Evolutionary conservation across 2,888 invertebrate genomes (phyloP).

Genomic region (Trachelus iudaicus): DNA sequence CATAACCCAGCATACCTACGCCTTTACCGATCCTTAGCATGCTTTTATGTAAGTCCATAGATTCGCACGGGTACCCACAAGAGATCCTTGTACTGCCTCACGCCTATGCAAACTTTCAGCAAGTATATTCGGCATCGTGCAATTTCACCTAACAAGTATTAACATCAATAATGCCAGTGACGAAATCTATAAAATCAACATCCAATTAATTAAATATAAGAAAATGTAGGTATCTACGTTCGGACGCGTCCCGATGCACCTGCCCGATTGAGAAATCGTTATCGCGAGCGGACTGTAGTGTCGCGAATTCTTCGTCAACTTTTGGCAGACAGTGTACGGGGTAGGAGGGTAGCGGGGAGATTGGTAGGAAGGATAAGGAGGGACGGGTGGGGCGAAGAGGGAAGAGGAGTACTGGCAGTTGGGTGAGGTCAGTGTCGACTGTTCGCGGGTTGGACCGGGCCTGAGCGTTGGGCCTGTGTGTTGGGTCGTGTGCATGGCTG

Average conservation of each 20-base stretch:
- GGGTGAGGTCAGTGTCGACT: slow-evolving; percentile 65
- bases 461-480: slow-evolving; percentile 38
- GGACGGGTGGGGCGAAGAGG: slow-evolving; percentile 9
- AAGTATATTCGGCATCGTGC: no score
- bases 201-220: no score
- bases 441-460: slow-evolving; percentile 63
- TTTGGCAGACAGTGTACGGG: slow-evolving; percentile 61
- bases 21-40: slow-evolving; percentile 27
- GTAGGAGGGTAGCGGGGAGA: slow-evolving; percentile 20
- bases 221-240: no score
- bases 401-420: slow-evolving; percentile 48
- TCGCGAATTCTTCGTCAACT: slow-evolving; percentile 56
- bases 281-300: slow-evolving; percentile 41
- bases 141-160: no score
- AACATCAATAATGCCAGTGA: rapidly evolving
- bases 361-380: slow-evolving; percentile 8
- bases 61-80: no score
- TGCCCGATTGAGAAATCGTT: slow-evolving; percentile 3
- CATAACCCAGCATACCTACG: slow-evolving; percentile 51
- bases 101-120: no score
- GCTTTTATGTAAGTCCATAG: no score
- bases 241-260: no score
- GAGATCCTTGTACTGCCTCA: no score
- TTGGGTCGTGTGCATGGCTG: slow-evolving; percentile 18
- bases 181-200: no score